Evolutionary conservation across 2,888 invertebrate species (phyloP).

Genomic region (Cheilosia urbana): DNA sequence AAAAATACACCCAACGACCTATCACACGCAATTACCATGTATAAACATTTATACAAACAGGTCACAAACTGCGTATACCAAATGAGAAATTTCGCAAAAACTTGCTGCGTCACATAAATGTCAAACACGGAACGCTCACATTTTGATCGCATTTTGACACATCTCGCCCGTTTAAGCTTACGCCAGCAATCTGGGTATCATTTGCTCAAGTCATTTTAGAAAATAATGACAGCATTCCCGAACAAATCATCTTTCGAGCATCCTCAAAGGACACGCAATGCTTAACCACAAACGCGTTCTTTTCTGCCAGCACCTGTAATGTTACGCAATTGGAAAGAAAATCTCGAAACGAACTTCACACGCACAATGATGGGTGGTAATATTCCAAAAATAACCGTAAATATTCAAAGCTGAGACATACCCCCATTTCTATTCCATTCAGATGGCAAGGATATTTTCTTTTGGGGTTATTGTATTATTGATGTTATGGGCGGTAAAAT

Average conservation of each 20-base stretch:
- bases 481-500: conserved; percentile 28
- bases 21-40: not conserved
- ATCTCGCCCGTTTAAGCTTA: conserved; percentile 22
- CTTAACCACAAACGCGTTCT: conserved; percentile 6
- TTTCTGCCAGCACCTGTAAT: not conserved
- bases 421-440: conserved; percentile 2
- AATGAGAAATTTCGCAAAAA: not conserved
- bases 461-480: conserved; percentile 45
- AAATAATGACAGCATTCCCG: conserved; percentile 26
- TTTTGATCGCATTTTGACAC: not conserved
- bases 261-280: conserved; percentile 50
- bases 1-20: not conserved
- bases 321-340: not conserved
- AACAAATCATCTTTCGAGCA: conserved; percentile 64
- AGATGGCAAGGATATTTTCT: conserved; percentile 42
- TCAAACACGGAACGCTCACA: not conserved
- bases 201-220: conserved; percentile 6
- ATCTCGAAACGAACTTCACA: conserved; percentile 29
- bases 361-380: conserved; percentile 41
- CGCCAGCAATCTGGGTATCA: conserved; percentile 26
- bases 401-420: conserved; percentile 23
- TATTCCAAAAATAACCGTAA: conserved; percentile 67
- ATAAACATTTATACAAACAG: not conserved
- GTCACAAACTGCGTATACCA: not conserved
- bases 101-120: not conserved